Base-by-base conservation (phyloP, 2,888 invertebrate genomes). In the Andricus quercusramuli region DNA sequence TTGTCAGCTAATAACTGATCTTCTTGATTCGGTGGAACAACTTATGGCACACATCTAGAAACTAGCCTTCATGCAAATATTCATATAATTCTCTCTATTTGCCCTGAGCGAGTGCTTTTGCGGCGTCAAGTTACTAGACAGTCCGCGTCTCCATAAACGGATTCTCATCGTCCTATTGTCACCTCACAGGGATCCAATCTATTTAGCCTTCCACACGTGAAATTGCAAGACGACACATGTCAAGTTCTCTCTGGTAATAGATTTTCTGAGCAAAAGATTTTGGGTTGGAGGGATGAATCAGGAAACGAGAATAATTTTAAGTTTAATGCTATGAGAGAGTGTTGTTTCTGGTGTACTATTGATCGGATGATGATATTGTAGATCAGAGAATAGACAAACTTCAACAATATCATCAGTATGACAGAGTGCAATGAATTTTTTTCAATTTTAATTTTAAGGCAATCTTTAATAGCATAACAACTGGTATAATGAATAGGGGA, bases 1-100 rank as follows among this genome's bases (percentile, higher is more conserved):
- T 83, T 84, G 85, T 83, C 13, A 86, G 86, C 86, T 86, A 88
- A 88, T 88, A 88, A 88, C 85, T 89, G 88, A 89, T 89, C 86
- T 88, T 78, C 56, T 65, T 74, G 82, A 77, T 79, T 79, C 76
- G 82, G 83, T 82, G 77, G 78, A 79, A 78, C 70, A 76, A 77
- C 67, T n/a, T 78, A 64, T 78, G 76, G 81, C 77, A 78, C 13
- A 59, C 29, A 29, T 77, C 22, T 25, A 59, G 41, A 67, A 47
- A 17, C 47, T 1, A 47, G 17, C 3, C 17, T 0, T 15, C 17
- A 6, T 15, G 59, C 51, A 47, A 59, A 70, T 70, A 44, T 70
- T 56, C 51, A 76, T 22, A 25, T 22, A 62, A 44, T 64, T 62
- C 64, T 70, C 41, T 77, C 76, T 81, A 74, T 66, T 59, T 78